Conservation (phyloP, 2,888 invertebrate species). For the Brachylomia viminalis region DNA sequence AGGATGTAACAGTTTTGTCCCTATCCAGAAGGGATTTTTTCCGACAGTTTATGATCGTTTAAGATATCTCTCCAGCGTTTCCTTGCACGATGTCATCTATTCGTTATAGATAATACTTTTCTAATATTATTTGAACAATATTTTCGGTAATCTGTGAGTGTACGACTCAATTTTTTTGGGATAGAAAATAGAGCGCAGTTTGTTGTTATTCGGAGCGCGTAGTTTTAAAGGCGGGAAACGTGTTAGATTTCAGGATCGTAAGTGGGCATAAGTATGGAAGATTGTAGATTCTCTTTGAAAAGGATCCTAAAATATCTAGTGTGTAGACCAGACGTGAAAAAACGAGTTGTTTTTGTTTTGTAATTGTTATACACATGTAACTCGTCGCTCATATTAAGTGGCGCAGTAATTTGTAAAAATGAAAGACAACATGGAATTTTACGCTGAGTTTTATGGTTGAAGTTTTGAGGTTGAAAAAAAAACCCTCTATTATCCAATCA, state of each 20-base stretch:
- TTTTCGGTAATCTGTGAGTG: constrained; percentile 53
- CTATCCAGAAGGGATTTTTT: constrained; percentile 72
- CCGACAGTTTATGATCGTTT: constrained; percentile 75
- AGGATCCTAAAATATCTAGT: not conserved
- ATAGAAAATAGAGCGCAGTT: constrained; percentile 25
- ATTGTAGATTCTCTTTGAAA: not conserved
- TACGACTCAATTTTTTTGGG: constrained; percentile 29
- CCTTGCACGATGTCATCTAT: constrained; percentile 56
- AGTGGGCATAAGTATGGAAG: not conserved
- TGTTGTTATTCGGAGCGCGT: constrained; percentile 18
- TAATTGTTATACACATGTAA: too few species aligned
- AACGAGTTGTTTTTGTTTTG: too few species aligned
- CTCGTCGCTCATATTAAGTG: too few species aligned
- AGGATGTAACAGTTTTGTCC: constrained; percentile 46
- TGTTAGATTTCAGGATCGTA: constrained; percentile 2
- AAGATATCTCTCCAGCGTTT: constrained; percentile 69
- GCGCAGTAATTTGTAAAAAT: too few species aligned
- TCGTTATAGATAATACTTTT: constrained; percentile 65
- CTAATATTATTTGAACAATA: constrained; percentile 56
- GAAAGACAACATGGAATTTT: too few species aligned
- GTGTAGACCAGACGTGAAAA: not conserved
- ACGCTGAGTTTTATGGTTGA: too few species aligned
- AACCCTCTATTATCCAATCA: too few species aligned
- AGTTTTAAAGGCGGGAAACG: constrained; percentile 2
- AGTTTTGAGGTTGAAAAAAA: too few species aligned